Evolutionary conservation across 2,888 invertebrate species (phyloP).

Genomic region (Taenaris catops): DNA sequence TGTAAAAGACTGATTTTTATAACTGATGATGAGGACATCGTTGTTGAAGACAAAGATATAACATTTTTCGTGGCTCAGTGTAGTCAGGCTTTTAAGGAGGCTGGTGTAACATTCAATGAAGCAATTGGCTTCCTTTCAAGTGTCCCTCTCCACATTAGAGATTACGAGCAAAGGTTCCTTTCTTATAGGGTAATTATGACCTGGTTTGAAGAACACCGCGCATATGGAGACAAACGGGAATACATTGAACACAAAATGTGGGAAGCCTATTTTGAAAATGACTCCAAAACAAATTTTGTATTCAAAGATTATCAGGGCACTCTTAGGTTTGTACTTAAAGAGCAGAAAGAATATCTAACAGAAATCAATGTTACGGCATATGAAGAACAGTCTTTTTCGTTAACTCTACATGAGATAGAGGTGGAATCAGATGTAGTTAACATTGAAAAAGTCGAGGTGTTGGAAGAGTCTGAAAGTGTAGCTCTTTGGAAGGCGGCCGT

Average conservation of each 20-base stretch:
- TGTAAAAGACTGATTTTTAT: constrained; percentile 41
- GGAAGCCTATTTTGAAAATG: constrained; percentile 47
- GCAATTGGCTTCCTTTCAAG: constrained; percentile 82
- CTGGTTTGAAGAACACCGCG: constrained; percentile 65
- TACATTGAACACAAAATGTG: constrained; percentile 71
- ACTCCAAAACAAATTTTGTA: constrained; percentile 22
- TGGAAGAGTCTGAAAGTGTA: constrained; percentile 58
- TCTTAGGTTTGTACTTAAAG: constrained; percentile 51
- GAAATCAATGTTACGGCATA: constrained; percentile 44
- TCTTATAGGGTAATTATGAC: constrained; percentile 65
- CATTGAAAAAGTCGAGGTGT: constrained; percentile 51
- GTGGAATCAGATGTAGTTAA: constrained; percentile 64
- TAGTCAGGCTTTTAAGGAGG: constrained; percentile 80
- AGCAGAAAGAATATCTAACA: constrained; percentile 50
- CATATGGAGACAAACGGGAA: constrained; percentile 56
- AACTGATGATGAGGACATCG: constrained; percentile 40
- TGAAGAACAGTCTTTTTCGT: constrained; percentile 54
- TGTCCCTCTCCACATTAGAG: constrained; percentile 68
- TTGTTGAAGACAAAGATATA: constrained; percentile 51
- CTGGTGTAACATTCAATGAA: constrained; percentile 80
- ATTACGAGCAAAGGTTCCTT: constrained; percentile 71
- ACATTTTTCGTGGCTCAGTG: constrained; percentile 80
- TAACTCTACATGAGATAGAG: constrained; percentile 60
- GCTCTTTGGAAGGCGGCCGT: constrained; percentile 70
- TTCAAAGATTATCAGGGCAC: constrained; percentile 54